Conservation (phyloP, 2,797 vertebrate species). For the Threskiornis aethiopicus region DNA sequence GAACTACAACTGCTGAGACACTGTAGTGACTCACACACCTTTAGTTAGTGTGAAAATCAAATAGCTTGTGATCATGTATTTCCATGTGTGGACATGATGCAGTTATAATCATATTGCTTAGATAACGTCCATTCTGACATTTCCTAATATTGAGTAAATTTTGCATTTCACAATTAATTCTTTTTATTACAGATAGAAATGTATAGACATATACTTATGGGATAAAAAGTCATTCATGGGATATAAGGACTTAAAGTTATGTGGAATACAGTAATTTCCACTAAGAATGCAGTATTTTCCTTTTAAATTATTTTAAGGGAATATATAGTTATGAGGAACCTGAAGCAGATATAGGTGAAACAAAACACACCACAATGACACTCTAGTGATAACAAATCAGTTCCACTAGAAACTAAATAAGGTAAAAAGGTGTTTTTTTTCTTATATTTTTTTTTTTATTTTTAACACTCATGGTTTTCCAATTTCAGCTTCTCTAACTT, state of each 20-base stretch:
- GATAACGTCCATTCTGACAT: not conserved
- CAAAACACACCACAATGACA: not conserved
- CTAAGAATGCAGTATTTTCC: not conserved
- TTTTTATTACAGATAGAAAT: not conserved
- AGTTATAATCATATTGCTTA: rapidly evolving
- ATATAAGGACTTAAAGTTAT: not conserved
- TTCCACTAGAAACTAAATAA: not conserved
- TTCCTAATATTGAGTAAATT: not conserved
- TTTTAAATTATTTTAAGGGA: not conserved
- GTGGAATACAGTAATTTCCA: not conserved
- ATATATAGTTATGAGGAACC: not conserved
- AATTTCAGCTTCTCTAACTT: not conserved
- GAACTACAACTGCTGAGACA: not conserved
- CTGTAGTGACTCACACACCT: not conserved
- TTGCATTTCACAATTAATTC: not conserved
- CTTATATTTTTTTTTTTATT: not conserved
- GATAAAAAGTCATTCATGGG: not conserved
- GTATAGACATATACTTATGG: not conserved
- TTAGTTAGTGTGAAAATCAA: not conserved
- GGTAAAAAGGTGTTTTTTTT: not conserved
- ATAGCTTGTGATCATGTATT: not conserved
- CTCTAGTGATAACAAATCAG: not conserved
- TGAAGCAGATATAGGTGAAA: not conserved
- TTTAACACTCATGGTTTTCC: not conserved
- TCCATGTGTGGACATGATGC: rapidly evolving